Conservation (phyloP, 2,113 vertebrate genomes). For the Albula glossodonta region DNA sequence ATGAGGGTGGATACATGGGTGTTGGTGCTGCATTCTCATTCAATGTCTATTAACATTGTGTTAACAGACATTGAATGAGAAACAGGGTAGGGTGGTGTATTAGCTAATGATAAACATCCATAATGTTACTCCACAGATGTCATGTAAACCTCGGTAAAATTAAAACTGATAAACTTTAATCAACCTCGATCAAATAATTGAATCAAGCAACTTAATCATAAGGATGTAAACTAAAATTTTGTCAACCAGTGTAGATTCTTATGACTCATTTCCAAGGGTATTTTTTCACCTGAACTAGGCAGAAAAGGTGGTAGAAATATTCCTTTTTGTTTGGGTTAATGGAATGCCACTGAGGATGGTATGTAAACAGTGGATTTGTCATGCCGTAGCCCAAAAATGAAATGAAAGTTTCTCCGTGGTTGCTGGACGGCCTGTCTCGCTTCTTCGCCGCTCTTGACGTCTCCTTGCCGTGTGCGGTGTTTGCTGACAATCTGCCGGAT, state of each 20-base stretch:
- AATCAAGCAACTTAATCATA: too few species aligned
- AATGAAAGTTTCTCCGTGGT: background rate
- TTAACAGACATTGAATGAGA: background rate
- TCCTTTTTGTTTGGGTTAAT: too few species aligned
- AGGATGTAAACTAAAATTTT: too few species aligned
- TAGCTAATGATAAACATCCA: background rate
- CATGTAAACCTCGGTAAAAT: background rate
- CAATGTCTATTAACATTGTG: background rate
- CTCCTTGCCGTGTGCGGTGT: conserved; percentile 30
- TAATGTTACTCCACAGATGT: background rate
- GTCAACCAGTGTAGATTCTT: background rate
- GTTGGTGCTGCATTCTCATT: background rate
- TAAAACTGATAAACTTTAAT: too few species aligned
- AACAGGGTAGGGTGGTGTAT: background rate
- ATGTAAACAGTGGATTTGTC: background rate
- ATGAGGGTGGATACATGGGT: background rate
- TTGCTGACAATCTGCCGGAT: conserved; percentile 54
- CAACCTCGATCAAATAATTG: too few species aligned
- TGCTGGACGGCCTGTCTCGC: background rate
- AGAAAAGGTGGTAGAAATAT: background rate
- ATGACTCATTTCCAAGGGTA: background rate
- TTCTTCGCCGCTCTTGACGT: background rate
- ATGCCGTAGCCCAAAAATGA: background rate
- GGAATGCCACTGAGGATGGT: too few species aligned
- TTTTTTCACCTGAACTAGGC: background rate